Percentiles rank a stretch among this genome's conserved stretches.
phyloP scores from a whole-genome alignment of 2,797 vertebrate species.

The Sciurus carolinensis region DNA sequence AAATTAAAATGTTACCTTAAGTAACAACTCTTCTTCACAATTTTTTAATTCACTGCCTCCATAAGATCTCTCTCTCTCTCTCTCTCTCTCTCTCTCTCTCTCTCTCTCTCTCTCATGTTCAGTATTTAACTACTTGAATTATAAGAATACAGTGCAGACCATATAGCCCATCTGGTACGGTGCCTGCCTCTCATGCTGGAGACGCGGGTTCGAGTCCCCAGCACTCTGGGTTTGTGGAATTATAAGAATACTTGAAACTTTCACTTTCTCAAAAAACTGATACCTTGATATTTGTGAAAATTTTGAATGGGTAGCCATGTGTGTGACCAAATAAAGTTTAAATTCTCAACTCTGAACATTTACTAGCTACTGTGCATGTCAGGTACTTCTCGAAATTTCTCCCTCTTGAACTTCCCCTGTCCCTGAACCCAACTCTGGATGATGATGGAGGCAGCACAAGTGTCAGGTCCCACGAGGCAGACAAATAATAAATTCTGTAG shows the following conservation, averaged over 20 bases:
- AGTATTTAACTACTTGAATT: neutral
- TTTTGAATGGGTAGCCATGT: neutral
- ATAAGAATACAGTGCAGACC: neutral
- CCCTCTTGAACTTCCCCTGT: neutral
- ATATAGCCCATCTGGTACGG: too few species aligned
- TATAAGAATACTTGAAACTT: neutral
- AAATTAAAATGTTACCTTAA: neutral
- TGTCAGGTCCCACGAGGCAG: neutral
- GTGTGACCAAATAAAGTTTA: neutral
- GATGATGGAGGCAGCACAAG: rapidly evolving
- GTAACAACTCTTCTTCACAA: neutral
- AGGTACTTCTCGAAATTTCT: neutral
- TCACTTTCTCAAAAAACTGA: neutral
- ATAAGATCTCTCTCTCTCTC: neutral
- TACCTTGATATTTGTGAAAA: neutral
- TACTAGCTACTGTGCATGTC: neutral
- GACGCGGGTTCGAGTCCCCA: too few species aligned
- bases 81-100: too few species aligned
- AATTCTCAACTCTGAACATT: neutral
- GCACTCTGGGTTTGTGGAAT: too few species aligned
- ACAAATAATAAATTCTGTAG: neutral
- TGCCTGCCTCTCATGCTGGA: too few species aligned
- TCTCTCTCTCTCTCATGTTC: neutral
- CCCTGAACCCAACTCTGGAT: too few species aligned
- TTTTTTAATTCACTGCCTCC: rapidly evolving